Evolutionary conservation across 92 coral and sea anemone genomes (phyloP).

Genomic region (Zoanthus solanderi): DNA sequence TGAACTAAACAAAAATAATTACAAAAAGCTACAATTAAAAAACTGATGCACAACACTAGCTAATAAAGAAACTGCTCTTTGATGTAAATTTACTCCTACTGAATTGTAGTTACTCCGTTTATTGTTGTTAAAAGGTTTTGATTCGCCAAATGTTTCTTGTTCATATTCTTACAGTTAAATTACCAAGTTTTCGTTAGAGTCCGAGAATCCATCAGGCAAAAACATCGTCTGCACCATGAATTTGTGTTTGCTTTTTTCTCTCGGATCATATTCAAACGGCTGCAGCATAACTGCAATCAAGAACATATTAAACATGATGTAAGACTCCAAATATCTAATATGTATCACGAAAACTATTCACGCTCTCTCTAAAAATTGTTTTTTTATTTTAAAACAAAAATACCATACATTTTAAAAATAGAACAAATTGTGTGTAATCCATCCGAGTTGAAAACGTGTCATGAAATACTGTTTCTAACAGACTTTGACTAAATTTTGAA

Average conservation of each 20-base stretch:
- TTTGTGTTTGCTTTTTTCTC: constrained; percentile 97
- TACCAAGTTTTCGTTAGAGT: constrained; percentile 86
- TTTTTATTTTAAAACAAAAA: neutral
- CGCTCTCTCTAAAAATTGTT: too few species aligned
- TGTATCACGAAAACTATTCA: neutral
- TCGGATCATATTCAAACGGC: constrained; percentile 97
- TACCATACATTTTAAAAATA: neutral
- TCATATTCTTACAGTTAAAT: constrained; percentile 1
- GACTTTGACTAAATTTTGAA: neutral
- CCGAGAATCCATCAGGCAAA: constrained; percentile 81
- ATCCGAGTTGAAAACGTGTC: neutral
- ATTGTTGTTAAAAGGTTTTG: too few species aligned
- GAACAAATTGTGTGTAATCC: neutral
- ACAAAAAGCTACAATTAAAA: too few species aligned
- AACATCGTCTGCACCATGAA: constrained; percentile 99
- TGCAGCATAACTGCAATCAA: constrained; percentile 86
- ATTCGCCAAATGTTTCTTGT: too few species aligned
- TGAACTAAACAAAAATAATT: too few species aligned
- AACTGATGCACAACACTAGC: too few species aligned
- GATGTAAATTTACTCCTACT: too few species aligned
- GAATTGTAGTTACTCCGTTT: too few species aligned
- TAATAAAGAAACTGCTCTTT: too few species aligned
- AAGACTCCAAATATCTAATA: neutral
- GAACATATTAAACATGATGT: neutral
- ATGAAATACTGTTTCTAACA: neutral